Evolutionary conservation across 2,797 vertebrate species (phyloP), one percentile per base, ranked within the genome.

Genomic region (Pelobates cultripes): DNA sequence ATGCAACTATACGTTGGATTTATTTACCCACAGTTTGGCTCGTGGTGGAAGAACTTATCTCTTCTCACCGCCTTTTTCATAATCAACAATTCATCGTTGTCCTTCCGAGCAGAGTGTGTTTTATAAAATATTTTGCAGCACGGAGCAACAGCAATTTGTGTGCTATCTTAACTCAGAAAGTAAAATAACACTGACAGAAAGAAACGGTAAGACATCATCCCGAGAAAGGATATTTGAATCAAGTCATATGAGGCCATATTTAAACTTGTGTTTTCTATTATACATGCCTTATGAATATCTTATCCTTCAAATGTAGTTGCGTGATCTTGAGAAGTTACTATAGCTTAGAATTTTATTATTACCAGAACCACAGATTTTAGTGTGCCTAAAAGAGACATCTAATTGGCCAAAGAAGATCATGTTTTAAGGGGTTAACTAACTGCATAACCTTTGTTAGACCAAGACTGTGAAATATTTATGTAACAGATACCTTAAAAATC

Each of bases 71-170:
- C 28, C 28, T 28, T 28, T 28, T 28, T 28, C 28, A 28, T 70
- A 68, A 81, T 81, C 66, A 75, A 6, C 64, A 70, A 70, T 81
- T 75, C 41, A 75, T 75, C 55, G 70, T 75, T 81, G 73, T 81
- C 70, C 72, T 81, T 60, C 17, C 51, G 67, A 57, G 44, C 57
- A 10, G 68, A 71, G n/a, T 41, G 57, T 71, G 68, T 79, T 79
- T 28, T 28, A 53, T 28, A 28, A 28, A 28, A 28, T 28, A 28
- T 28, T 73, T 66, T 73, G 41, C 60, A 42, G 13, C 4, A 70
- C 78, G 28, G 15, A 57, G 15, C 28, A 70, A 43, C 40, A 78
- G 44, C 76, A 61, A 57, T 70, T 15, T 57, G 28, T 28, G 51
- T 51, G 76, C 67, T 60, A 70, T 78, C 66, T 70, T 28, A 28